Evolutionary conservation across 2,888 invertebrate species (phyloP), one percentile per base, ranked within the genome.

Genomic region (Hanleya hanleyi): DNA sequence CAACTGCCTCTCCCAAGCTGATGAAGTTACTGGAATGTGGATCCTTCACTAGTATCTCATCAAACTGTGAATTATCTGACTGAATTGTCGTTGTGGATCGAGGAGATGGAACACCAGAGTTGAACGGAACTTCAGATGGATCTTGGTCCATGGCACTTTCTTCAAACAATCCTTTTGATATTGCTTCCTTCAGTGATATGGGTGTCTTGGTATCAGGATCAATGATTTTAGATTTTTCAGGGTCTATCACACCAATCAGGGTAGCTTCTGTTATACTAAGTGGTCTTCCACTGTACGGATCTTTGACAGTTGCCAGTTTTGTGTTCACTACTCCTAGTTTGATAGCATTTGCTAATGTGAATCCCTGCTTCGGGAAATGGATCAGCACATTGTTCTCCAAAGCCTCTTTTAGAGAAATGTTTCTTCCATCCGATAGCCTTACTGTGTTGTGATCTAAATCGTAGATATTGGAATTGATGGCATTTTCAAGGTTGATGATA

Each of bases 221-320:
- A 35, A 73, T 82, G 71, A 81, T 85, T 18, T 69, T 83, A 22
- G 64, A 64, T 18, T 29, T 35, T 22, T 37, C 64, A 18, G 64
- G 64, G 67, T 83, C 81, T 38, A 87, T 82, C 1, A 97, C 93
- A 69, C 96, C 96, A 77, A 95, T 93, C 69, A 94, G 93, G 41
- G 98, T 93, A 0, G 98, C 98, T 91, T 96, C 94, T 70, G 94
- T 93, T 69, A 98, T 94, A 6, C 94, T 95, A 22, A 98, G 86
- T 2, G 94, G 90, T 80, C 96, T 94, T 57, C 96, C 96, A 76
- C 95, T 93, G 84, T 95, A 94, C 3, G 96, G 95, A 91, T 98
- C 97, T 6, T 94, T 91, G 72, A 98, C 64, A 35, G 36, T 64
- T 2, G 37, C 36, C 32, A 37, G 49, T n/a, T 69, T 29, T 6